phyloP scores from a whole-genome alignment of 2,888 invertebrate species.

The Julus scandinavius region DNA sequence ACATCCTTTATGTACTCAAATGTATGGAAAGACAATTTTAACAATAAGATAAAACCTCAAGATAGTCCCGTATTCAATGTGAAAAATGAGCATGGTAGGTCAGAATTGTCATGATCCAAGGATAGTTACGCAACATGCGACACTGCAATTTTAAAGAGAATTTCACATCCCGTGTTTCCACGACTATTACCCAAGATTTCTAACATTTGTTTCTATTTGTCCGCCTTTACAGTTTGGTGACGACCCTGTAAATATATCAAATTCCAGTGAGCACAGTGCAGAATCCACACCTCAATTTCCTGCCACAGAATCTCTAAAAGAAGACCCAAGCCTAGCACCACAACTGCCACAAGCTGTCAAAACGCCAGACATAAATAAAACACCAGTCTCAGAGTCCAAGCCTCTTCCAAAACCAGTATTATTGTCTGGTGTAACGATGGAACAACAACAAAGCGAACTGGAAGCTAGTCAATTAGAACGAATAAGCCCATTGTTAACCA shows the following conservation, averaged over 20 bases:
- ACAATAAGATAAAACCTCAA: too few relatives aligned
- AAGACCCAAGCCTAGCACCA: background rate
- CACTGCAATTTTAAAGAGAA: background rate
- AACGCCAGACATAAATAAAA: background rate
- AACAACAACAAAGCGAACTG: background rate
- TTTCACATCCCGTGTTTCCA: background rate
- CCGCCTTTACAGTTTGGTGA: background rate
- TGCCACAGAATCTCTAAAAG: background rate
- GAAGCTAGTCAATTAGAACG: background rate
- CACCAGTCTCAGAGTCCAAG: background rate
- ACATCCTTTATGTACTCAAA: too few relatives aligned
- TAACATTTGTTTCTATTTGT: background rate
- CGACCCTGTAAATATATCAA: background rate
- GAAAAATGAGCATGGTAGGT: background rate
- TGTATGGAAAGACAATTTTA: too few relatives aligned
- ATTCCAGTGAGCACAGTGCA: background rate
- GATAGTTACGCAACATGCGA: background rate
- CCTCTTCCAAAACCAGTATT: slow-evolving; percentile 2
- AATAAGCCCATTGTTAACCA: background rate
- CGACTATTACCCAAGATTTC: background rate
- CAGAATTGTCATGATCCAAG: background rate
- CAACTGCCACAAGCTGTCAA: background rate
- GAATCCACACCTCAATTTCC: background rate
- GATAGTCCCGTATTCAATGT: background rate
- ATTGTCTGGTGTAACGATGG: background rate